Conservation (phyloP, 2,113 vertebrate genomes). For the Petrocephalus zakoni region DNA sequence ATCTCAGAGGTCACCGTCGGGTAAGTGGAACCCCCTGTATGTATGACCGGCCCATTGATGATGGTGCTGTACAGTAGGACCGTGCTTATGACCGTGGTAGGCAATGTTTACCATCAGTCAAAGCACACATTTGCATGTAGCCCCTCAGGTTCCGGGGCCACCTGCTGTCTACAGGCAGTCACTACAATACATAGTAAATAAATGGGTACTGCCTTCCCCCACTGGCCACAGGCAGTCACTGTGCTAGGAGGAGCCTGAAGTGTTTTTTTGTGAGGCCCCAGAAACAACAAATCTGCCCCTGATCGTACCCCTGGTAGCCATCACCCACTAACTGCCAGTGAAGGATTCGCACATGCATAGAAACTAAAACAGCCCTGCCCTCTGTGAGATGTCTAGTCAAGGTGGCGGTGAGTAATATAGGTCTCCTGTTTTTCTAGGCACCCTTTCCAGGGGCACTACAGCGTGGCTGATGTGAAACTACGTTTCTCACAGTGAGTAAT, state of each 20-base stretch:
- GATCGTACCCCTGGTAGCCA: no score
- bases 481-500: conserved; percentile 92
- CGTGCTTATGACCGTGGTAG: background rate
- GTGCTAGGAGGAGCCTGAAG: no score
- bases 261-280: no score
- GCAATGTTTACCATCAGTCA: background rate
- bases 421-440: conserved; percentile 62
- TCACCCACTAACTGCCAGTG: no score
- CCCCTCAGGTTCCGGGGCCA: background rate
- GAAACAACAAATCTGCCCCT: no score
- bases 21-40: conserved; percentile 55
- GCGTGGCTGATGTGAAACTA: conserved; percentile 86
- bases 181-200: no score
- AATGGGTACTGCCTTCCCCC: background rate
- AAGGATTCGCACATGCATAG: background rate
- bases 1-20: conserved; percentile 79
- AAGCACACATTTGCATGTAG: background rate
- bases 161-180: background rate
- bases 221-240: background rate
- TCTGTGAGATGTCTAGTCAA: background rate
- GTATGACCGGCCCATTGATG: no score
- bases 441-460: conserved; percentile 95
- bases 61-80: background rate
- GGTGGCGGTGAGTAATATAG: background rate
- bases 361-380: background rate